Evolutionary conservation across 2,888 invertebrate species (phyloP).

Genomic region (Ophion costatus): DNA sequence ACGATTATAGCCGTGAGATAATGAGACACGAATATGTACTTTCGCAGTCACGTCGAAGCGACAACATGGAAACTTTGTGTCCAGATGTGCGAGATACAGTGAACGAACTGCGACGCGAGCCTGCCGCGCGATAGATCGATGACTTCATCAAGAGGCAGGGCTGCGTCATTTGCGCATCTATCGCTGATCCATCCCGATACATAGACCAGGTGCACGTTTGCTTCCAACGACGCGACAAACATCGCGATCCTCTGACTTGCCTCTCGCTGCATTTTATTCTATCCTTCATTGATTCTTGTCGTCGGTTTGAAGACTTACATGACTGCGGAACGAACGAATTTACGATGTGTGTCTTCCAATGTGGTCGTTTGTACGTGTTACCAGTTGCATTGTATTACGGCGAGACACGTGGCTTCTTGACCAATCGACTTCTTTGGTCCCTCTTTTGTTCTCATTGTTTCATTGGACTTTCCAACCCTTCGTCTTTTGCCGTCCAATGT

Average conservation of each 20-base stretch:
- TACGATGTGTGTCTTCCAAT: conserved; percentile 4
- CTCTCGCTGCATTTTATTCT: conserved; percentile 8
- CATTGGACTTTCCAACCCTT: background rate
- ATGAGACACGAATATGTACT: conserved; percentile 37
- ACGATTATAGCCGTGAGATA: conserved; percentile 41
- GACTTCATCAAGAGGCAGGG: conserved; percentile 71
- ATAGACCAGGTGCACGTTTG: conserved; percentile 50
- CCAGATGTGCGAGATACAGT: conserved; percentile 51
- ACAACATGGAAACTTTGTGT: conserved; percentile 27
- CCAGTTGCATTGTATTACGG: background rate
- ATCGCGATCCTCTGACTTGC: conserved; percentile 30
- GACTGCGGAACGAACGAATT: conserved; percentile 18
- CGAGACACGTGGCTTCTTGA: background rate
- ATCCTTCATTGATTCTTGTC: conserved; percentile 9
- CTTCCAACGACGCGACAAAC: conserved; percentile 38
- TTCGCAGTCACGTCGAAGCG: conserved; percentile 26
- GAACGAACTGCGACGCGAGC: conserved; percentile 44
- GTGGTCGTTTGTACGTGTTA: conserved; percentile 1
- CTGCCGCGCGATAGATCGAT: conserved; percentile 75
- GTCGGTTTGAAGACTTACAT: conserved; percentile 6
- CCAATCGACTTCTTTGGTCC: conserved; percentile 4
- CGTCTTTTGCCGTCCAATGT: too few species aligned
- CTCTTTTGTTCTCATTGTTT: background rate
- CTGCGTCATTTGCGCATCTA: conserved; percentile 68
- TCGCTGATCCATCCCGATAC: conserved; percentile 47